Evolutionary conservation across 2,797 vertebrate genomes (phyloP), one percentile per base, ranked within the genome.

Genomic region (Megaceryle alcyon): DNA sequence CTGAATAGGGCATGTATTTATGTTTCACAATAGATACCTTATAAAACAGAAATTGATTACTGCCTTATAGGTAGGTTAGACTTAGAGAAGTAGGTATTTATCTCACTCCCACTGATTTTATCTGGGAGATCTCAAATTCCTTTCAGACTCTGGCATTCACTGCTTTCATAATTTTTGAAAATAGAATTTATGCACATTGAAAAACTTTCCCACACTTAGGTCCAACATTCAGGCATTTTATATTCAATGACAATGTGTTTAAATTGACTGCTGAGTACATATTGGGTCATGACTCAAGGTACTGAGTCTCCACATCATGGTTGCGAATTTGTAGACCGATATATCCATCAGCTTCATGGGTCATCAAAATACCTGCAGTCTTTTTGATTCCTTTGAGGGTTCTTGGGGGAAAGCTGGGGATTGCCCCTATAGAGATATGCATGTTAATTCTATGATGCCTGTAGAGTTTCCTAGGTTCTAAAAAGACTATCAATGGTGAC

Each of bases 361-460:
- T 59, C 35, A 39, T 41, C 61, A 71, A 23, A 25, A 12, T 61
- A 37, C 7, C 21, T 51, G 43, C 25, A 48, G 48, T 23, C 25
- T 33, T 86, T 61, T 54, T 71, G 33, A 54, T 54, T 72, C 13
- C 53, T 78, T 16, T 54, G 39, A 72, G 46, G 2, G 5, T 26
- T 37, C 11, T 29, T 0, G 0, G 20, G 14, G 9, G 3, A 35
- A 18, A 54, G 8, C 29, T 48, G 35, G 11, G 63, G 9, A 28
- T 29, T 57, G 11, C 7, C 26, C 25, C 13, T 2, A 3, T 23
- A n/a, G 35, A 72, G 35, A 23, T 21, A 7, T 48, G 7, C 9
- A 21, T 48, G 43, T 0, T 57, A 60, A 72, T 89, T 82, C 66
- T 76, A 8, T n/a, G 8, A 37, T 86, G 18, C 14, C 10, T 59